Base-by-base conservation (phyloP, 2,113 vertebrate species). In the Parotia lawesii region DNA sequence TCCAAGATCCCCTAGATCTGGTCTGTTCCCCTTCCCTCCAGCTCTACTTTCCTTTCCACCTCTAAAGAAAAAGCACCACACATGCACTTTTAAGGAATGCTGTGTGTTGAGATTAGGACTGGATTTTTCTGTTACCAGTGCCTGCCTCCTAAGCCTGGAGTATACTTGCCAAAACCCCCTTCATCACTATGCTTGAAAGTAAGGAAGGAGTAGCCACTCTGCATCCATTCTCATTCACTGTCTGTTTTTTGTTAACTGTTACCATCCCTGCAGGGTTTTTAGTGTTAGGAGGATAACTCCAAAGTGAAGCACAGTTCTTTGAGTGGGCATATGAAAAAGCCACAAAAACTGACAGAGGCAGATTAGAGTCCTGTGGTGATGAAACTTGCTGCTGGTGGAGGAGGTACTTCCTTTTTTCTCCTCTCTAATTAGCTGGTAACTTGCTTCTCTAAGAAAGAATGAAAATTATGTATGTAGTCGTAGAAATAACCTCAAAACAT, bases 401-500 rank as follows among this genome's bases (percentile, higher is more conserved):
- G 69, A 78, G 69, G 23, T 3, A 2, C 44, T 85, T 85, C 40
- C 35, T 74, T 61, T 87, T 92, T 66, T 57, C 56, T 83, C 54
- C 84, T 72, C 77, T 95, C 75, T 90, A 93, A 67, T 73, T 90
- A 96, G 35, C 53, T 92, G 45, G 56, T 74, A 75, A 87, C 75
- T 94, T 87, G 31, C 48, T 81, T 70, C 45, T 62, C 12, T 85
- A 66, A 87, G 54, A 91, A 95, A 79, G 74, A 93, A 87, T n/a
- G 48, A 93, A 87, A 96, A 90, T 91, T 83, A 87, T 15, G 4
- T 42, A 13, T 70, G 38, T 70, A 83, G 79, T 61, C 42, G 70
- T 76, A 70, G 78, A 85, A 94, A 77, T 48, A 86, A 78, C 22
- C n/a, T 44, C 51, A 64, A 57, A 70, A 61, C 62, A 8, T 51